phyloP scores from a whole-genome alignment of 2,113 vertebrate genomes.

The Tamias sibiricus region DNA sequence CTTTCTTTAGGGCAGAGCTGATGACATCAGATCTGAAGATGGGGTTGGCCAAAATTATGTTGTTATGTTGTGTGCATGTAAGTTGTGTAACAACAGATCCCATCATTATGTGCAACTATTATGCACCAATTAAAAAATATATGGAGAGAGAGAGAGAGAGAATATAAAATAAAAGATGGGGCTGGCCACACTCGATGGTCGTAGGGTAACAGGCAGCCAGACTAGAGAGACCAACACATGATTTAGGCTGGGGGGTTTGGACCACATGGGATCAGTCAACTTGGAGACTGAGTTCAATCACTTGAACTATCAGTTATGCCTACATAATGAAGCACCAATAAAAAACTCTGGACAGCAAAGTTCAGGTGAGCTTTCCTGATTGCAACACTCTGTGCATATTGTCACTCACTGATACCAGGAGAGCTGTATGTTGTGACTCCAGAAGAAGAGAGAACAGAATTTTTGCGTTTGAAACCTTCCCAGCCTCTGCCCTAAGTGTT shows the following conservation, averaged over 20 bases:
- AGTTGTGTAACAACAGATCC: no score
- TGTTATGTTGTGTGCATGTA: no score
- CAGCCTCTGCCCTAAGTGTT: background rate
- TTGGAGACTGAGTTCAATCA: background rate
- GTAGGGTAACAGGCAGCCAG: background rate
- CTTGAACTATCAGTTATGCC: background rate
- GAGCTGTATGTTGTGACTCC: background rate
- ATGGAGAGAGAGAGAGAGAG: no score
- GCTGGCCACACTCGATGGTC: background rate
- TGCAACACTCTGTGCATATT: background rate
- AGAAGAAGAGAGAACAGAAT: background rate
- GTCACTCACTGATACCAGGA: background rate
- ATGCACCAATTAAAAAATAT: no score
- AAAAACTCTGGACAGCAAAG: background rate
- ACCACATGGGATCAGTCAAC: background rate
- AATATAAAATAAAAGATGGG: background rate
- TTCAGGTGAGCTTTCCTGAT: background rate
- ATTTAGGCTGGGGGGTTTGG: background rate
- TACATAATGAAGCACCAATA: background rate
- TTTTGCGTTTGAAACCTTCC: background rate
- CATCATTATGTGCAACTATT: no score
- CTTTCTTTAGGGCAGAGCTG: background rate
- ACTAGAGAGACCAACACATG: background rate
- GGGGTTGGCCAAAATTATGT: no score
- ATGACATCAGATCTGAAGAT: background rate